Evolutionary conservation across 2,797 vertebrate genomes (phyloP).

Genomic region (Erithacus rubecula): DNA sequence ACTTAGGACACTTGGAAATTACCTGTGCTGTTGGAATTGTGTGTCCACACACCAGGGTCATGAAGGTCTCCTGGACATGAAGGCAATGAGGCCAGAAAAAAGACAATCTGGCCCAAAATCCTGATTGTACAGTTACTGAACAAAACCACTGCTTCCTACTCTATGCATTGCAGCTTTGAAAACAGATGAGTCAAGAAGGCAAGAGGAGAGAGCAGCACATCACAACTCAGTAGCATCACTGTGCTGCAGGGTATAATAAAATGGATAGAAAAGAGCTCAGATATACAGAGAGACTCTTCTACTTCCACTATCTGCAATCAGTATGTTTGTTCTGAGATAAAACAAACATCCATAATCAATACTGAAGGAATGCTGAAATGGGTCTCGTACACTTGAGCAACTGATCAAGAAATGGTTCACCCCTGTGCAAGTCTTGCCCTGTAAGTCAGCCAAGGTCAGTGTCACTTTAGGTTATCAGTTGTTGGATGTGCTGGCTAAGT

Average conservation of each 20-base stretch:
- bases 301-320: neutral
- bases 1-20: neutral
- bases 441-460: constrained; percentile 32
- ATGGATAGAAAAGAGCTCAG: neutral
- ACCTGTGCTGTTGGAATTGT: neutral
- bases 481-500: constrained; percentile 1
- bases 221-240: neutral
- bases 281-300: neutral
- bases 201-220: neutral
- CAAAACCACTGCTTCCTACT: neutral
- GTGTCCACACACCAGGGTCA: neutral
- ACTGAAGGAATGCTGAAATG: neutral
- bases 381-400: neutral
- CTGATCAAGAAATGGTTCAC: constrained; percentile 10
- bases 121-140: neutral
- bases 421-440: neutral
- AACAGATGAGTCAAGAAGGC: neutral
- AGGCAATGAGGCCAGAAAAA: neutral
- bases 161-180: neutral
- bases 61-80: neutral
- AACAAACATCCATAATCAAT: neutral
- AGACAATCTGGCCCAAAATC: neutral
- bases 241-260: neutral
- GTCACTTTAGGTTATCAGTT: neutral
- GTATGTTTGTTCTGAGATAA: constrained; percentile 4